Base-by-base conservation (phyloP, 1,140 invertebrate genomes). In the Zaprionus taronus region DNA sequence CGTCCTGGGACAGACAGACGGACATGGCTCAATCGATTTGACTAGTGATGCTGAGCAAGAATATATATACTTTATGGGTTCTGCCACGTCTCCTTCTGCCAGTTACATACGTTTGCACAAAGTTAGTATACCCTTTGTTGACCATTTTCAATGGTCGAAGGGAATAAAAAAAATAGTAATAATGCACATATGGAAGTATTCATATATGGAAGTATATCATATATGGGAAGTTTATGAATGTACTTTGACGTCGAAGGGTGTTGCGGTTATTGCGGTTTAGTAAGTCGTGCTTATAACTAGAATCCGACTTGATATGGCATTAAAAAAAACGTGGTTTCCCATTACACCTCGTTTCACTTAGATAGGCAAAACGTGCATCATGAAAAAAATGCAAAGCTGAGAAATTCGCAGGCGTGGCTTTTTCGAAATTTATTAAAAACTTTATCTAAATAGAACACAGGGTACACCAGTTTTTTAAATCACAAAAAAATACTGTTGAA, bases 251-350 rank as follows among this genome's bases (percentile, higher is more conserved):
- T 6, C 0, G 7, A 22, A 51, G 47, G 38, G 38, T 49, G 4
- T 1, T 49, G 47, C 47, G 20, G 20, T 51, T 51, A 51, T 24
- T 51, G 47, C 20, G 20, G 47, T 4, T 14, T 51, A 5, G 5
- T 24, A 20, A 51, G 47, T 51, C 47, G 47, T 51, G 47, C 47
- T 24, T 24, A 51, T 51, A 14, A 51, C 20, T 22, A 51, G 17
- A 51, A 62, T 44, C 3, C 47, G 49, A 64, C 36, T 64, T 38
- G 34, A 55, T 38, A 63, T 31, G 17, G 4, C 5, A 63, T 2
- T 63, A 49, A 20, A 31, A 22, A 34, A 31, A 34, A 63, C 17
- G 60, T 51, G 60, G 60, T 14, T 49, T 49, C 1, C 20, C 22
- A 12, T 24, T 22, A 51, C 12, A 14, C 47, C 0, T 22, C 17